These are phyloP conservation scores for Xylocampa areola DNA, from an alignment of 2,888 invertebrate species.

Conservation along the genomic window DNA sequence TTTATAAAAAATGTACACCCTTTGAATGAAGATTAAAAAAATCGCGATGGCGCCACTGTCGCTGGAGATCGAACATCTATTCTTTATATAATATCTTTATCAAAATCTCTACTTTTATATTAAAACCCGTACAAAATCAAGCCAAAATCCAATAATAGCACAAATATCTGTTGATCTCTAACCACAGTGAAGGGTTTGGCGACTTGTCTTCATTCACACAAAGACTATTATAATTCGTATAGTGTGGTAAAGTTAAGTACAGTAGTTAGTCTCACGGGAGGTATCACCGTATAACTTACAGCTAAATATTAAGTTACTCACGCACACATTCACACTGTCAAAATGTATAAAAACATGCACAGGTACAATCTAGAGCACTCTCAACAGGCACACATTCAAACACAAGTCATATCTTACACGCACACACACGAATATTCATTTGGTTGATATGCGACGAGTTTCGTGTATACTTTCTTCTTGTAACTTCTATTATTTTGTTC, in stretches of 20 bases:
- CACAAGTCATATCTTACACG: slow-evolving; percentile 20
- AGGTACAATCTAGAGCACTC: slow-evolving; percentile 38
- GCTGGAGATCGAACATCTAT: slow-evolving; percentile 16
- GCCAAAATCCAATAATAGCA: slow-evolving; percentile 7
- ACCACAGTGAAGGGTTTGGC: slow-evolving; percentile 1
- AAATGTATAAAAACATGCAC: slow-evolving; percentile 49
- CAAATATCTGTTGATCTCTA: slow-evolving; percentile 1
- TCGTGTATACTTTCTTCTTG: slow-evolving; percentile 46
- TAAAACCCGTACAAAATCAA: slow-evolving; percentile 40
- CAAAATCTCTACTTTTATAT: slow-evolving; percentile 19
- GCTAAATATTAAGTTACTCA: slow-evolving; percentile 52
- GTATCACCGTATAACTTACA: slow-evolving; percentile 54
- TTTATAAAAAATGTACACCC: slow-evolving; percentile 57
- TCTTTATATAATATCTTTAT: slow-evolving; percentile 31
- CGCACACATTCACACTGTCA: slow-evolving; percentile 41
- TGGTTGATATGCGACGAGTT: slow-evolving; percentile 66
- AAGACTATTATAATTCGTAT: slow-evolving; percentile 47
- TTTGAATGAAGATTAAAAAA: slow-evolving; percentile 7
- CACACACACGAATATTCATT: slow-evolving; percentile 54
- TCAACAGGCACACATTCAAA: slow-evolving; percentile 44
- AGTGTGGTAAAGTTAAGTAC: slow-evolving; percentile 55
- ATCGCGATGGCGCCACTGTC: slow-evolving; percentile 28
- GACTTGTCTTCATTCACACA: slow-evolving; percentile 10
- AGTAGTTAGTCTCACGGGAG: slow-evolving; percentile 50
- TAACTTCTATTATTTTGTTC: slow-evolving; percentile 60